Evolutionary conservation across 1,140 invertebrate genomes (phyloP).

Genomic region (Dendroctonus valens): DNA sequence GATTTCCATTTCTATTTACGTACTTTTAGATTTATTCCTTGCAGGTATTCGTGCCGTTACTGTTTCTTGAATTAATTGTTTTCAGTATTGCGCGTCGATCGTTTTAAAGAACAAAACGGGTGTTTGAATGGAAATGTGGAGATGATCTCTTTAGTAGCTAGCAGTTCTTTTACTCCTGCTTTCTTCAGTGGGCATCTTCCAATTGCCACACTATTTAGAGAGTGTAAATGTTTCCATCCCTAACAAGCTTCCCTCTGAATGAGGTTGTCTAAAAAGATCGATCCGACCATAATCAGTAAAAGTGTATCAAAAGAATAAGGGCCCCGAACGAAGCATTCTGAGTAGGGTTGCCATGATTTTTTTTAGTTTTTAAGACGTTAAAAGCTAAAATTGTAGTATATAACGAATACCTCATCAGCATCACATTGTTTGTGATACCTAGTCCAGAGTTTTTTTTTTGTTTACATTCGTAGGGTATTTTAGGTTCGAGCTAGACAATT

Average conservation of each 20-base stretch:
- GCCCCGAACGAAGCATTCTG: conserved; percentile 20
- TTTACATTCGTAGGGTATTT: conserved; percentile 25
- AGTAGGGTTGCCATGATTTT: conserved; percentile 28
- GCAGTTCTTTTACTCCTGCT: too few species aligned
- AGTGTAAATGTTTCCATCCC: too few species aligned
- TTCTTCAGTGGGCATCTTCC: too few species aligned
- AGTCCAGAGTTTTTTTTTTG: conserved; percentile 26
- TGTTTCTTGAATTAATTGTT: neutral
- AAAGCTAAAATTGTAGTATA: conserved; percentile 19
- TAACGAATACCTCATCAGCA: conserved; percentile 29
- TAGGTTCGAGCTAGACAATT: neutral
- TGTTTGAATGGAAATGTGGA: too few species aligned
- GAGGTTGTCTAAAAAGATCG: too few species aligned
- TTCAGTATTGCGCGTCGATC: too few species aligned
- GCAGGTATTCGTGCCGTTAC: neutral
- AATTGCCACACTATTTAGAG: too few species aligned
- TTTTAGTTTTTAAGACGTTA: conserved; percentile 23
- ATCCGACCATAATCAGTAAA: neutral
- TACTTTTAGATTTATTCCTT: too few species aligned
- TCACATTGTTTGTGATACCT: conserved; percentile 28
- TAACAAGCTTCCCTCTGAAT: too few species aligned
- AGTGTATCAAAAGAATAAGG: conserved; percentile 12
- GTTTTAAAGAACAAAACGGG: too few species aligned
- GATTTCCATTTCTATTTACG: conserved; percentile 33
- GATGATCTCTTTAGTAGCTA: too few species aligned